Conservation (phyloP, 2,113 vertebrate species). For the Sapayoa aenigma region DNA sequence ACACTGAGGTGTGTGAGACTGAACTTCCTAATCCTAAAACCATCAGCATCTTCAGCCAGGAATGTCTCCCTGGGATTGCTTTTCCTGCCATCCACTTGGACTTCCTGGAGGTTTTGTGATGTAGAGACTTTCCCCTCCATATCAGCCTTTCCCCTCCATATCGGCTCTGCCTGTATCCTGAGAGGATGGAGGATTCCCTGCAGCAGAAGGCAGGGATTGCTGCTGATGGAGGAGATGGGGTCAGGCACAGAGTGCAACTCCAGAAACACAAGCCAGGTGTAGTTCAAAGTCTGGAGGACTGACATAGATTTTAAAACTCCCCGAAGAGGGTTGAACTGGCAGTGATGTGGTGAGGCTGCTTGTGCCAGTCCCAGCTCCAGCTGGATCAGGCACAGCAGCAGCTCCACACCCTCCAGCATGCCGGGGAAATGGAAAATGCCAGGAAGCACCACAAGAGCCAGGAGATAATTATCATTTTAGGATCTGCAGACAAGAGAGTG, state of each 20-base stretch:
- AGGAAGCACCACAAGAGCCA: background rate
- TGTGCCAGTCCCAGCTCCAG: background rate
- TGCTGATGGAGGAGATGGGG: fast-evolving
- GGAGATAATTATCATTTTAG: background rate
- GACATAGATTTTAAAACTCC: background rate
- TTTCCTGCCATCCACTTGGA: background rate
- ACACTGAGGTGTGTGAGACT: background rate
- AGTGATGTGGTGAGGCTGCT: fast-evolving
- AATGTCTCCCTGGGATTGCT: background rate
- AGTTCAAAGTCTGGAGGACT: background rate
- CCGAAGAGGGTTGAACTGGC: background rate
- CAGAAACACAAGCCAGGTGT: background rate
- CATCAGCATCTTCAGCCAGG: background rate
- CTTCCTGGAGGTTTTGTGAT: fast-evolving
- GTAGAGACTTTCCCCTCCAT: background rate
- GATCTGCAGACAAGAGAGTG: background rate
- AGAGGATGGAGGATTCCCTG: background rate
- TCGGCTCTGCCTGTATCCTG: background rate
- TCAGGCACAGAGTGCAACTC: background rate
- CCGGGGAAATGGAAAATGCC: background rate
- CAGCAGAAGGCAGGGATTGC: background rate
- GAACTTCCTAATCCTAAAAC: background rate
- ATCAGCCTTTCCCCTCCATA: background rate
- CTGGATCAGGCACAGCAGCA: background rate
- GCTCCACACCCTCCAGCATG: background rate